A percentile compares a stretch with the other conserved stretches of the same genome.
Evolutionary conservation across 2,888 invertebrate genomes (phyloP).

Genomic region (Phortica magna): DNA sequence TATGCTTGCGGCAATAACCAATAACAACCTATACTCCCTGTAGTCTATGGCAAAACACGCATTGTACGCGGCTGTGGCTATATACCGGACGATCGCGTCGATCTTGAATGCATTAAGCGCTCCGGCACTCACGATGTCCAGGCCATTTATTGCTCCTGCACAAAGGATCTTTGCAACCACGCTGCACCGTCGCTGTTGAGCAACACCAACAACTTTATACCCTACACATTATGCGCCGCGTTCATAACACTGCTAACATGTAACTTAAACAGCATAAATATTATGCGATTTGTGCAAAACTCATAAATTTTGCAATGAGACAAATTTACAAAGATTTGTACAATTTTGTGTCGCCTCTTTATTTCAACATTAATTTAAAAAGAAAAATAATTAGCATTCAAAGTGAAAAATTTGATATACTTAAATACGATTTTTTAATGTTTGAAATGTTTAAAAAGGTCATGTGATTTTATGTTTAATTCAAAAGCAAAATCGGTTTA

Average conservation of each 20-base stretch:
- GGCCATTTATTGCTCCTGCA: slow-evolving; percentile 88
- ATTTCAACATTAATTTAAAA: neutral
- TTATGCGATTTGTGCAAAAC: slow-evolving; percentile 56
- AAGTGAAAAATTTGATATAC: neutral
- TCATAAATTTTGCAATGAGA: slow-evolving; percentile 55
- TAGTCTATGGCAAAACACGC: slow-evolving; percentile 87
- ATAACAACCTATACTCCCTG: slow-evolving; percentile 50
- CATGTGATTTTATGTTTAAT: neutral
- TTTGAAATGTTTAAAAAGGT: neutral
- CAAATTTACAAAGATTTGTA: neutral
- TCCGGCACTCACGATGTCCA: slow-evolving; percentile 87
- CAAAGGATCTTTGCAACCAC: slow-evolving; percentile 86
- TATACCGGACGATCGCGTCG: slow-evolving; percentile 81
- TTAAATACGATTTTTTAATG: neutral
- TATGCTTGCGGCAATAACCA: neutral
- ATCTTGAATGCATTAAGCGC: slow-evolving; percentile 83
- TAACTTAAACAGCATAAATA: slow-evolving; percentile 50
- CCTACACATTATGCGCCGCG: slow-evolving; percentile 56
- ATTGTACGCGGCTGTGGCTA: slow-evolving; percentile 91
- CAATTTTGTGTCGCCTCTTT: neutral
- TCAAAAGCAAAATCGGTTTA: neutral
- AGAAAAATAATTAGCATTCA: neutral
- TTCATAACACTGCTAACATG: slow-evolving; percentile 34
- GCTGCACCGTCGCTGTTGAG: slow-evolving; percentile 72
- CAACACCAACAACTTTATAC: slow-evolving; percentile 64